phyloP scores from a whole-genome alignment of 2,888 invertebrate species.

The Copidosoma aretas region DNA sequence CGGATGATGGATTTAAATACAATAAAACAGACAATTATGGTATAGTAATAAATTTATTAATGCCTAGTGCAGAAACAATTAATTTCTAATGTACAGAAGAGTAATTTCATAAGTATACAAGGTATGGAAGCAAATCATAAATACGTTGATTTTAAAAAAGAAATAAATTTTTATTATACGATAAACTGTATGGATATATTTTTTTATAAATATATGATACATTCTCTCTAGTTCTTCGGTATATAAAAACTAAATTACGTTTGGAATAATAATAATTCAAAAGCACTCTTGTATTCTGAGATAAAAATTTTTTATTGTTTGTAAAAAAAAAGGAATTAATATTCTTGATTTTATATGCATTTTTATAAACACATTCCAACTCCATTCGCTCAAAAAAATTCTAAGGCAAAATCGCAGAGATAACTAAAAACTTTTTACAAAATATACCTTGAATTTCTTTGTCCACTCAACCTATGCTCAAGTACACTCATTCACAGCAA shows the following conservation, averaged over 20 bases:
- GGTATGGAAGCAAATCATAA: constrained; percentile 3
- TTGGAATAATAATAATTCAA: constrained; percentile 28
- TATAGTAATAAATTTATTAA: too few relatives aligned
- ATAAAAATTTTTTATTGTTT: constrained; percentile 20
- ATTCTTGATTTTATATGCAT: background rate
- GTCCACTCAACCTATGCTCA: constrained; percentile 16
- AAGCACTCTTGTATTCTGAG: constrained; percentile 15
- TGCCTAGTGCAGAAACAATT: too few relatives aligned
- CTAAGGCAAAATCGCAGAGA: constrained; percentile 25
- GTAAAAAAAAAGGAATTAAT: constrained; percentile 32
- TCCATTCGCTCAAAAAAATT: constrained; percentile 18
- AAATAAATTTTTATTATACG: constrained; percentile 51
- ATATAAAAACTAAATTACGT: constrained; percentile 33
- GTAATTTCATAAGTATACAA: background rate
- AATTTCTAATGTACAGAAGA: too few relatives aligned
- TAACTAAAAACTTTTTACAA: constrained; percentile 22
- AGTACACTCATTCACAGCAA: constrained; percentile 17
- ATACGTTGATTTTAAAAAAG: constrained; percentile 18
- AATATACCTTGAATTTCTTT: constrained; percentile 25
- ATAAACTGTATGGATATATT: constrained; percentile 53
- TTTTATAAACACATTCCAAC: background rate
- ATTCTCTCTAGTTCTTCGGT: constrained; percentile 32
- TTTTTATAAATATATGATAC: constrained; percentile 41
- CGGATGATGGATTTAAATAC: too few relatives aligned
- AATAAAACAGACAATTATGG: too few relatives aligned